Conservation (phyloP, 2,797 vertebrate species). For the Poeciliopsis presidionis region DNA sequence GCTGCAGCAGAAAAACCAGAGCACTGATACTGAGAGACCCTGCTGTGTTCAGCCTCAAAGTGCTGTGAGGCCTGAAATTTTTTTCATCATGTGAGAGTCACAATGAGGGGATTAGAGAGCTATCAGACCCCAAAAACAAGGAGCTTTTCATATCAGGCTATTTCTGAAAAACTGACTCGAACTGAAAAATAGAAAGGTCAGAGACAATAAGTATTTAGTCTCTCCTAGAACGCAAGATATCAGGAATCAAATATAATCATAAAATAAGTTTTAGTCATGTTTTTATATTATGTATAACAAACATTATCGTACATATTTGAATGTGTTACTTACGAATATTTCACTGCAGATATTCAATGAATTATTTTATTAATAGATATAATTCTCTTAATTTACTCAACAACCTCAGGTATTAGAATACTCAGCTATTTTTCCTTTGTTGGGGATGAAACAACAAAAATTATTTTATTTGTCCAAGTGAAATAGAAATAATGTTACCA, state of each 20-base stretch:
- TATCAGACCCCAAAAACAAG: constrained; percentile 37
- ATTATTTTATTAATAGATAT: background rate
- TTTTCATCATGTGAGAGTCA: constrained; percentile 83
- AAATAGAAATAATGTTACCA: background rate
- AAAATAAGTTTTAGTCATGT: background rate
- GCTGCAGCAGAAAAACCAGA: constrained; percentile 51
- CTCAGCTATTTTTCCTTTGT: background rate
- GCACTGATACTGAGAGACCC: constrained; percentile 49
- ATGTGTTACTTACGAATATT: background rate
- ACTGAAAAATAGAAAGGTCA: background rate
- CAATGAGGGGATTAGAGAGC: constrained; percentile 67
- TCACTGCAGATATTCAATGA: background rate
- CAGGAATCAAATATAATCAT: too few species aligned
- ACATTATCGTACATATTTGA: background rate
- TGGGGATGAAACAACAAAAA: background rate
- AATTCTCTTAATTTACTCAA: background rate
- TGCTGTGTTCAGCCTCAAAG: constrained; percentile 49
- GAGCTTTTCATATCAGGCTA: constrained; percentile 20
- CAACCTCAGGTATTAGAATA: background rate
- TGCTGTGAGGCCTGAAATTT: constrained; percentile 51
- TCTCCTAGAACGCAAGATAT: background rate
- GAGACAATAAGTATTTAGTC: background rate
- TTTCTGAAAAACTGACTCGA: background rate
- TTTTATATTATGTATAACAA: background rate
- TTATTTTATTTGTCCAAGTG: background rate